These are phyloP conservation scores for Papilio elwesi DNA, from an alignment of 2,888 invertebrate species.

Conservation along the genomic window DNA sequence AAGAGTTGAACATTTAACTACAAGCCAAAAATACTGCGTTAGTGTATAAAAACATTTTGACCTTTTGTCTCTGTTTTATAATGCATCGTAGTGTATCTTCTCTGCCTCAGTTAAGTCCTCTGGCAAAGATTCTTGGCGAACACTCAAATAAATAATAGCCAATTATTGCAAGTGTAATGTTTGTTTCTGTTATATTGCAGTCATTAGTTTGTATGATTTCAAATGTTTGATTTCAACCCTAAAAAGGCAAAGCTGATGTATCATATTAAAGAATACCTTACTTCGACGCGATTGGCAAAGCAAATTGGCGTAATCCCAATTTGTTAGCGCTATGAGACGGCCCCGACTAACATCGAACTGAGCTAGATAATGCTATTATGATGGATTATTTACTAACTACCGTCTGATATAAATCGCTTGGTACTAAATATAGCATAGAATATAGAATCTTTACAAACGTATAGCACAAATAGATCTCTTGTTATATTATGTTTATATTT, in stretches of 20 bases:
- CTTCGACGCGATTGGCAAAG: conserved; percentile 69
- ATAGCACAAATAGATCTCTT: not conserved
- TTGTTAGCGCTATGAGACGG: conserved; percentile 59
- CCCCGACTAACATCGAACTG: conserved; percentile 52
- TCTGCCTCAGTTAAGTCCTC: not conserved
- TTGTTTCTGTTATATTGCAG: not conserved
- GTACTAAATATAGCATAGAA: conserved; percentile 42
- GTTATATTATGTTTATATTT: not conserved
- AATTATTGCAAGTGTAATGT: not conserved
- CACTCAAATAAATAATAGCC: not conserved
- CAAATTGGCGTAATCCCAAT: conserved; percentile 70
- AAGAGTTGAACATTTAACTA: no score
- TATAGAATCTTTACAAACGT: not conserved
- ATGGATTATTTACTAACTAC: conserved; percentile 58
- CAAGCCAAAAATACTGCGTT: not conserved
- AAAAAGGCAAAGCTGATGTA: conserved; percentile 29
- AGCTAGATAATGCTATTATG: conserved; percentile 58
- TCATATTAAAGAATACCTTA: conserved; percentile 62
- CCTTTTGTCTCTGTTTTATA: not conserved
- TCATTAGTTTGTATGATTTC: not conserved
- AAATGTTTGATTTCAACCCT: not conserved
- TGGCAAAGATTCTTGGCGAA: conserved; percentile 2
- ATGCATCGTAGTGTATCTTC: not conserved
- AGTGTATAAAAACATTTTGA: not conserved
- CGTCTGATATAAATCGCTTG: conserved; percentile 54